phyloP scores from a whole-genome alignment of 2,113 vertebrate species.

The Pygathrix nemaeus region DNA sequence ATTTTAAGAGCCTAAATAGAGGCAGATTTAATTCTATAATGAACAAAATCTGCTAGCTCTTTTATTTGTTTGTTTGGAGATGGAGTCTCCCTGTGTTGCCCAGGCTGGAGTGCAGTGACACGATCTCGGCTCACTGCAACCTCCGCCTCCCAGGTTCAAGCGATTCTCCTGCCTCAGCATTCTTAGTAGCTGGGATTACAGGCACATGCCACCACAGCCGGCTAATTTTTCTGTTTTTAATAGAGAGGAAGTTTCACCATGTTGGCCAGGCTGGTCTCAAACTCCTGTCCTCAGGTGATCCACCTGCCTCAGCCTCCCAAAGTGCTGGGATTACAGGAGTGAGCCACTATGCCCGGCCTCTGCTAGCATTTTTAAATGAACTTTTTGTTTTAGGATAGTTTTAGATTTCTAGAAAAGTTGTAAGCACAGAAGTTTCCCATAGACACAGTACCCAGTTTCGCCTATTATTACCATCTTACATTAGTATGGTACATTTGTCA shows the following conservation, averaged over 20 bases:
- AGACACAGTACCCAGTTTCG: fast-evolving
- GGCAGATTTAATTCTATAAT: not conserved
- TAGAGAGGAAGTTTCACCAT: not conserved
- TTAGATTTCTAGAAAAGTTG: not conserved
- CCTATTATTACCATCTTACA: fast-evolving
- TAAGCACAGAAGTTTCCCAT: fast-evolving
- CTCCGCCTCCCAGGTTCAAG: not conserved
- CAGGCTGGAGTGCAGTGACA: not conserved
- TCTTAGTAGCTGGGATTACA: not conserved
- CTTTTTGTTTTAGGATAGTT: not conserved
- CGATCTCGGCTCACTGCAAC: not conserved
- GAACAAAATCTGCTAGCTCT: not conserved
- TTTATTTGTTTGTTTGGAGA: not conserved
- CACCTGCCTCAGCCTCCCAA: not conserved
- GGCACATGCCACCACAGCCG: not conserved
- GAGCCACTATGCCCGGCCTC: not conserved
- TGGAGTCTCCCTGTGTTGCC: not conserved
- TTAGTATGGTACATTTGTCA: not conserved
- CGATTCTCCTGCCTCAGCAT: not conserved
- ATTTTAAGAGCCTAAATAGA: not conserved
- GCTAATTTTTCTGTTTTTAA: not conserved
- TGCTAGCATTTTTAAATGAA: not conserved
- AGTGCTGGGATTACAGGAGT: not conserved
- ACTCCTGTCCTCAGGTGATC: not conserved
- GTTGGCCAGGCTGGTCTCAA: not conserved